phyloP scores from a whole-genome alignment of 2,113 vertebrate species.

The Brachirus orientalis region DNA sequence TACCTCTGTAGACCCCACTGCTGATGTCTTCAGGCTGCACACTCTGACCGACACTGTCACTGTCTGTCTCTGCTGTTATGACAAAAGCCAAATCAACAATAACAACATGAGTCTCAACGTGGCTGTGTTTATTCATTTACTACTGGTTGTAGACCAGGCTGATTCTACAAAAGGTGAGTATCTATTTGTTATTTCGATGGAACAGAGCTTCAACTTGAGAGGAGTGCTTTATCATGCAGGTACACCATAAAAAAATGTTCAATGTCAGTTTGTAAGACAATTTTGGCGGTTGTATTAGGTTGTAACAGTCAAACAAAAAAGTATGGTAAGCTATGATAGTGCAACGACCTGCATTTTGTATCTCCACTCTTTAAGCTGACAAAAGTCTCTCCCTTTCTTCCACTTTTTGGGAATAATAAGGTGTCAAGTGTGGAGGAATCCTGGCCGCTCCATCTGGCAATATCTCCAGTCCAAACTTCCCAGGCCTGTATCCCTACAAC shows the following conservation, averaged over 20 bases:
- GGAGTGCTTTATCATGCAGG: constrained; percentile 46
- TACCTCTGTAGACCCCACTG: constrained; percentile 78
- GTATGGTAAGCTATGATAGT: constrained; percentile 1
- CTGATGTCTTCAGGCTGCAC: constrained; percentile 69
- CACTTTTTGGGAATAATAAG: constrained; percentile 70
- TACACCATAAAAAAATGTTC: constrained; percentile 31
- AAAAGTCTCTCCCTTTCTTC: background rate
- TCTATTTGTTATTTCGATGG: constrained; percentile 54
- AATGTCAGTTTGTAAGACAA: constrained; percentile 41
- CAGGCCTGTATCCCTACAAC: constrained; percentile 89
- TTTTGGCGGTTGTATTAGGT: constrained; percentile 20
- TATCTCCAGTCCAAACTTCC: constrained; percentile 97
- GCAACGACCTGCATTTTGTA: background rate
- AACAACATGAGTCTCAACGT: constrained; percentile 66
- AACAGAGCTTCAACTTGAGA: constrained; percentile 32
- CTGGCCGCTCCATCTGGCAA: constrained; percentile 91
- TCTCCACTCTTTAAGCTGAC: constrained; percentile 9
- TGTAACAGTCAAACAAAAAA: constrained; percentile 1
- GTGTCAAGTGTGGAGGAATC: constrained; percentile 96
- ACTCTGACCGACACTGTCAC: constrained; percentile 40
- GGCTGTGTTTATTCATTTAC: constrained; percentile 77
- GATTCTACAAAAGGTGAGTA: constrained; percentile 88
- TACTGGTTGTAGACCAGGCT: constrained; percentile 76
- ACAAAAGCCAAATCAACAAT: constrained; percentile 66
- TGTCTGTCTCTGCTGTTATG: constrained; percentile 48